Base-by-base conservation (phyloP, 2,797 vertebrate species). In the Tokudaia tokunoshimensis region DNA sequence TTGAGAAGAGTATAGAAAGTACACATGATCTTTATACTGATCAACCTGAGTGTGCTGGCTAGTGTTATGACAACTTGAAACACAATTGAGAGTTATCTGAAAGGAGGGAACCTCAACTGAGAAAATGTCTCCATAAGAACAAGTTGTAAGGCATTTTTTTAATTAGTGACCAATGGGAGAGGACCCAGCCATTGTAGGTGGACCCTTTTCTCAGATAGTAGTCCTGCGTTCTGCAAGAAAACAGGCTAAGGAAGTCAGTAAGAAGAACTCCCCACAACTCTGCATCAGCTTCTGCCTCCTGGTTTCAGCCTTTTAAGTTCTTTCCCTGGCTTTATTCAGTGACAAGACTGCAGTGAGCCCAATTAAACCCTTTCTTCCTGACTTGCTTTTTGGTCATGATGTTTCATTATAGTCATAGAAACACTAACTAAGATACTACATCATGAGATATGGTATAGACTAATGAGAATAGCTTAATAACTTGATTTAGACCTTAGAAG, bases 401-500 rank as follows among this genome's bases (percentile, higher is more conserved):
- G 80, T 29, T 41, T 83, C 14, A 44, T 61, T 2, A 29, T 15
- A 83, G 14, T n/a, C 26, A 26, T 17, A 82, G n/a, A 82, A 82
- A 61, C 13, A 3, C 22, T 44, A 41, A 41, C 22, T 82, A 82
- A 81, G n/a, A 37, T 14, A 37, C 34, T 81, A 9, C 94, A 82
- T 57, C 13, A 75, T 26, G 67, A 50, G 0, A 72, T 90, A 15
- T 81, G 10, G 12, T 83, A n/a, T 78, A 75, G 17, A 31, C 82
- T 29, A 3, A 7, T 52, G 12, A 34, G 26, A 47, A 26, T 78
- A 85, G 10, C 61, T 86, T 89, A 93, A 93, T 63, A 75, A 59
- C 75, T 89, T 89, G 44, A 52, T 55, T 94, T 85, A 91, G 72
- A 70, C 2, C n/a, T 67, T 61, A 41, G 78, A 89, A 80, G 41